Percentiles rank a stretch among this genome's conserved stretches.
Evolutionary conservation across 2,888 invertebrate species (phyloP).

Genomic region (Synanthedon andrenaeformis): DNA sequence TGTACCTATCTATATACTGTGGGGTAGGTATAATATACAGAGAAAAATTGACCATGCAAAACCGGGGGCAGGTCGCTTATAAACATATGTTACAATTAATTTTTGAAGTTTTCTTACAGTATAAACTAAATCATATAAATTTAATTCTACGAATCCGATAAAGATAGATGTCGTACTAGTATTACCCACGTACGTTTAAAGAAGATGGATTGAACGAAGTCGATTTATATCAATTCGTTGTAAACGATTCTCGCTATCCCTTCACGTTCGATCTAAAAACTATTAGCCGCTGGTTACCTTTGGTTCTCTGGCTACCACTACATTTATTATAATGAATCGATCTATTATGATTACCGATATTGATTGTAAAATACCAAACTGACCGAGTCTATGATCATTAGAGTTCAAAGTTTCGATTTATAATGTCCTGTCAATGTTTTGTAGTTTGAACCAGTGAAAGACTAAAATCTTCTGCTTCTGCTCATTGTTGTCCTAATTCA

Average conservation of each 20-base stretch:
- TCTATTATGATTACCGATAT: background rate
- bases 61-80: no score
- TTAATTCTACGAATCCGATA: constrained; percentile 22
- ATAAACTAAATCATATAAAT: no score
- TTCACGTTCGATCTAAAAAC: constrained; percentile 44
- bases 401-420: background rate
- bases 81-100: no score
- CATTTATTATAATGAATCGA: background rate
- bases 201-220: constrained; percentile 51
- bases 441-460: no score
- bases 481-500: no score
- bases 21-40: no score
- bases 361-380: background rate
- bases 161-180: constrained; percentile 47
- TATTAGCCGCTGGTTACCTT: constrained; percentile 18
- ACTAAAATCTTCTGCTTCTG: no score
- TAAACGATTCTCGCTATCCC: constrained; percentile 42
- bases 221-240: constrained; percentile 67
- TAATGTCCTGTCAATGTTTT: background rate
- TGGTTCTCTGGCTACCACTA: background rate
- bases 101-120: no score
- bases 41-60: no score
- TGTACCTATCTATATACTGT: no score
- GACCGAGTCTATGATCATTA: background rate
- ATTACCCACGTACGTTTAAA: constrained; percentile 48